Base-by-base conservation (phyloP, 2,113 vertebrate species). In the Cyprinodon variegatus region DNA sequence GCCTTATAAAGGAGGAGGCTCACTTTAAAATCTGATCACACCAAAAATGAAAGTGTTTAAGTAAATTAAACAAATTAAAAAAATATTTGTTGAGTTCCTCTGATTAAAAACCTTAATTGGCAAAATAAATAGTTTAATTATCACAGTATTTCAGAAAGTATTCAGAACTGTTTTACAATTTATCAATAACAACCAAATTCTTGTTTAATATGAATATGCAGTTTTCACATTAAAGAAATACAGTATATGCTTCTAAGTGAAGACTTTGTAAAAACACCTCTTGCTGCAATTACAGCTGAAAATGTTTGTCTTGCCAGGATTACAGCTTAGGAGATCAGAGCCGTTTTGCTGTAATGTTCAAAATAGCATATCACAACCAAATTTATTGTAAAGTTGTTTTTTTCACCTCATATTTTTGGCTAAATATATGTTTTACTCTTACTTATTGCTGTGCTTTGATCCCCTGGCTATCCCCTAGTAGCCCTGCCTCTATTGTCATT, bases 1-100 rank as follows among this genome's bases (percentile, higher is more conserved):
- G 91, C 84, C 76, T 85, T 86, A 86, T 83, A 1, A 36, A 83
- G 79, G 70, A 77, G 59, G 40, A 60, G 36, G 65, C 41, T 11
- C 4, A 4, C 76, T 83, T 72, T 50, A 67, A 72, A 72, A 83
- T 78, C 40, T 72, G 74, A 82, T 70, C 74, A 17, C 14, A 2
- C 13, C 61, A 0, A 37, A 62, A 14, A 13, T 62, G 4, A 38
- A 62, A 6, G 3, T 53, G 15, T 4, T 53, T 50, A 17, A 17
- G 48, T 29, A 50, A 17, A 4, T 50, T 57, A n/a, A n/a, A 14
- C 20, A 57, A 0, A 57, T 3, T n/a, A 0, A 57, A 57, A 10
- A 17, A 7, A 50, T 50, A 7, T 4, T 5, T 8, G 4, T 17
- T 50, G 4, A 50, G 48, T 50, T 50, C 14, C 9, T 50, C 2